These are phyloP conservation scores for Amphibalanus amphitrite DNA, from an alignment of 1,140 invertebrate genomes.

Conservation along the genomic window DNA sequence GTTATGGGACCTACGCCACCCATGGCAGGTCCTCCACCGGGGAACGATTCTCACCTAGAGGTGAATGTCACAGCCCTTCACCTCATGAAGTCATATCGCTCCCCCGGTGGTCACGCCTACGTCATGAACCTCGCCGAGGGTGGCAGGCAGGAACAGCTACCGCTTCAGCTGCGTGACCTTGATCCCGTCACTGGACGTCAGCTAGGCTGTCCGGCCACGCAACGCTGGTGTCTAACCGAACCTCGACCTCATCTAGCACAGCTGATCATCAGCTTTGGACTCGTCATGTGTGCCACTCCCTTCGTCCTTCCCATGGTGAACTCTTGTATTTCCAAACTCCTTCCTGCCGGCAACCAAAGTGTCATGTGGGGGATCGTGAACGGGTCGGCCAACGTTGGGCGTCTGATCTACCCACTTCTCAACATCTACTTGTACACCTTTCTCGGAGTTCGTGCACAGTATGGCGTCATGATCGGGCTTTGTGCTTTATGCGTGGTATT, in stretches of 20 bases:
- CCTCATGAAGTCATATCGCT: neutral
- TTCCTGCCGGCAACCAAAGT: neutral
- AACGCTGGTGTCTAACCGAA: neutral
- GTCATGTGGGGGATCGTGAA: neutral
- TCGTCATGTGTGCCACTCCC: neutral
- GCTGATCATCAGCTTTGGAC: neutral
- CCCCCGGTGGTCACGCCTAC: neutral
- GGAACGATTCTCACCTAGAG: neutral
- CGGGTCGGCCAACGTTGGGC: neutral
- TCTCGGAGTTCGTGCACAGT: neutral
- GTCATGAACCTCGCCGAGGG: neutral
- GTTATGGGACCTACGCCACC: neutral
- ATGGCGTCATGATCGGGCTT: neutral
- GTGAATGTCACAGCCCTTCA: neutral
- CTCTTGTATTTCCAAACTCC: neutral
- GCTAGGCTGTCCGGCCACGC: neutral
- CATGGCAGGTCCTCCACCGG: neutral
- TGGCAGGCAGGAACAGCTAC: too few species aligned
- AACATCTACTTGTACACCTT: conserved; percentile 4
- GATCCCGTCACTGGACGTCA: neutral
- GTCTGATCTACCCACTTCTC: neutral
- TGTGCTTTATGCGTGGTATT: neutral
- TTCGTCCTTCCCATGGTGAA: conserved; percentile 1
- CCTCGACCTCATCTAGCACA: neutral
- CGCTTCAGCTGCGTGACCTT: neutral